These are phyloP conservation scores for Mimachlamys varia DNA, from an alignment of 2,888 invertebrate genomes.

Conservation along the genomic window DNA sequence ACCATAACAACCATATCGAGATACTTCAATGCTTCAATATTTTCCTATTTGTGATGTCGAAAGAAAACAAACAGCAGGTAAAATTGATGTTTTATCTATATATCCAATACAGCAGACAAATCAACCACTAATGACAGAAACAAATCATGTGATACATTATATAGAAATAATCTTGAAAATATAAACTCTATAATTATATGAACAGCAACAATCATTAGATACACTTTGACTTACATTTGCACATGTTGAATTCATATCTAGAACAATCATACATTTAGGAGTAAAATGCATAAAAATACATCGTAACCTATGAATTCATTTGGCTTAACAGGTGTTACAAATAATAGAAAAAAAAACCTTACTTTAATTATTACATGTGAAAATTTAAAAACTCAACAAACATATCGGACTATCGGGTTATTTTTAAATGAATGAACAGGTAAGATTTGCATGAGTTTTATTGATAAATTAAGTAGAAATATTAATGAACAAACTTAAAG, in stretches of 20 bases:
- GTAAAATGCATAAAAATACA: not conserved
- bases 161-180: constrained; percentile 28
- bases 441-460: no score
- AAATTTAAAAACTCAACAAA: not conserved
- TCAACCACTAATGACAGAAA: not conserved
- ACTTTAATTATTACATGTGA: not conserved
- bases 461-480: not conserved
- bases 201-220: not conserved
- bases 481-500: not conserved
- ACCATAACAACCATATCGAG: no score
- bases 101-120: constrained; percentile 27
- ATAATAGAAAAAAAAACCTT: not conserved
- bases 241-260: not conserved
- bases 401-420: not conserved
- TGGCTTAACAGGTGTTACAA: constrained; percentile 1
- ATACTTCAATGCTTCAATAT: no score
- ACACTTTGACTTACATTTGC: not conserved
- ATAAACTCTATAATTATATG: constrained; percentile 27
- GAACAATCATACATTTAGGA: not conserved
- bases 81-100: constrained; percentile 23
- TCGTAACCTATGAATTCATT: not conserved
- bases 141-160: not conserved
- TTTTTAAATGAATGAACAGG: not conserved
- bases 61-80: not conserved
- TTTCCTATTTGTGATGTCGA: no score